Evolutionary conservation across 1,140 invertebrate species (phyloP).

Genomic region (Ephestia elutella): DNA sequence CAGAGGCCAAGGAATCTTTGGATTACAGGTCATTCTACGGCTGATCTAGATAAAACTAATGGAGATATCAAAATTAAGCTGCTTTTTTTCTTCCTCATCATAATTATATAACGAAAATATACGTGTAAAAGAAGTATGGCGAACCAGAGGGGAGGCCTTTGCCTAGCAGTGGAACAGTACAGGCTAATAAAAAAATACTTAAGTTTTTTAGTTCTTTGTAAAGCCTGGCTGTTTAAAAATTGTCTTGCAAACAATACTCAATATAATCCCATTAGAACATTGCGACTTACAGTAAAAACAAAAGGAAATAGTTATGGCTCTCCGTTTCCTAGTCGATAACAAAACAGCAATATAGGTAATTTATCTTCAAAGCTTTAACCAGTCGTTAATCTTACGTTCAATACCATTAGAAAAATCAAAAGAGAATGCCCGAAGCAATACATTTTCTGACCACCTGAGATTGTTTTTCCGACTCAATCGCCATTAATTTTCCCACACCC

Average conservation of each 20-base stretch:
- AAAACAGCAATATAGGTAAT: slow-evolving; percentile 3
- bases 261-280: not conserved
- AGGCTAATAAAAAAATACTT: too few species aligned
- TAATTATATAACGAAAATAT: too few species aligned
- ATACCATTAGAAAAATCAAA: slow-evolving; percentile 4
- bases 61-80: not conserved
- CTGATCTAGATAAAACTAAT: too few species aligned
- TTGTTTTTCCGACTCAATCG: slow-evolving; percentile 1
- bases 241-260: not conserved
- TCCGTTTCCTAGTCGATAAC: not conserved
- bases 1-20: not conserved
- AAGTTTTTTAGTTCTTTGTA: too few species aligned
- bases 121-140: too few species aligned
- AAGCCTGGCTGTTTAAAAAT: too few species aligned
- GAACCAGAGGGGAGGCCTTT: too few species aligned
- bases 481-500: slow-evolving; percentile 51
- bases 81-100: too few species aligned
- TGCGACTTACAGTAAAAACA: not conserved
- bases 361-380: slow-evolving; percentile 3
- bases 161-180: too few species aligned
- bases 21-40: not conserved
- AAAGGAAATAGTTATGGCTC: not conserved
- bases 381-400: slow-evolving; percentile 3
- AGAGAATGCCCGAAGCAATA: not conserved
- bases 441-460: slow-evolving; percentile 3